phyloP scores from a whole-genome alignment of 1,140 invertebrate genomes.

The Scaptomyza pallida region DNA sequence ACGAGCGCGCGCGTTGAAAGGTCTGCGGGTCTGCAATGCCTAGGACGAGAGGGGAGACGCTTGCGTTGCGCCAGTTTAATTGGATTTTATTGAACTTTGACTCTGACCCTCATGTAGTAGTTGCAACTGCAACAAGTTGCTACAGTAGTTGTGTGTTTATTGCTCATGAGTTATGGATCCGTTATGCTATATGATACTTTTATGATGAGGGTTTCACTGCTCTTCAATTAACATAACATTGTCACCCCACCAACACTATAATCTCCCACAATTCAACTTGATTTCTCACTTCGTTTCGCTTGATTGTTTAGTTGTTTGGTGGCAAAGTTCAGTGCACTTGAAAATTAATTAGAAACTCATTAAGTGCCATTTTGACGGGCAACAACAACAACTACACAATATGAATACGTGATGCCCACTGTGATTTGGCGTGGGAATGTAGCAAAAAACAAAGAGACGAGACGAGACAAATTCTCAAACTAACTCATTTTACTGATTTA shows the following conservation, averaged over 20 bases:
- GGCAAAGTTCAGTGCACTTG: constrained; percentile 63
- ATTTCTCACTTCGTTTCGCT: constrained; percentile 65
- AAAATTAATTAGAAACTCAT: constrained; percentile 79
- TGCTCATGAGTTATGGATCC: constrained; percentile 48
- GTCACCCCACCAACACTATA: constrained; percentile 61
- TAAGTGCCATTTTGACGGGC: constrained; percentile 50
- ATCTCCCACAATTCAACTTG: constrained; percentile 50
- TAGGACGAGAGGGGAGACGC: background rate
- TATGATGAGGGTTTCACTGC: constrained; percentile 60
- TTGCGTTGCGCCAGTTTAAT: constrained; percentile 61
- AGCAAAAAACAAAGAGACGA: constrained; percentile 26
- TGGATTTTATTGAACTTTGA: constrained; percentile 82
- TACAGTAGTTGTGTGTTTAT: constrained; percentile 27
- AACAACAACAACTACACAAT: background rate
- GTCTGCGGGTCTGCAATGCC: constrained; percentile 59
- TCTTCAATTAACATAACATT: constrained; percentile 71
- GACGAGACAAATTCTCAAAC: constrained; percentile 4
- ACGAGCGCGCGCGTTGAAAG: constrained; percentile 56
- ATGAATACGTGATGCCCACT: constrained; percentile 45
- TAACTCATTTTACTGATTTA: constrained; percentile 26
- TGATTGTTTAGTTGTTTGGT: background rate
- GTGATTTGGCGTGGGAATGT: constrained; percentile 51
- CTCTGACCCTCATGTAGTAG: constrained; percentile 74
- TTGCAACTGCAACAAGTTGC: constrained; percentile 71
- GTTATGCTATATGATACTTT: constrained; percentile 17